Percentiles rank a stretch among this genome's conserved stretches.
These are phyloP conservation scores for Malacoctenus gilli DNA, from an alignment of 2,797 vertebrate species.

Conservation along the genomic window DNA sequence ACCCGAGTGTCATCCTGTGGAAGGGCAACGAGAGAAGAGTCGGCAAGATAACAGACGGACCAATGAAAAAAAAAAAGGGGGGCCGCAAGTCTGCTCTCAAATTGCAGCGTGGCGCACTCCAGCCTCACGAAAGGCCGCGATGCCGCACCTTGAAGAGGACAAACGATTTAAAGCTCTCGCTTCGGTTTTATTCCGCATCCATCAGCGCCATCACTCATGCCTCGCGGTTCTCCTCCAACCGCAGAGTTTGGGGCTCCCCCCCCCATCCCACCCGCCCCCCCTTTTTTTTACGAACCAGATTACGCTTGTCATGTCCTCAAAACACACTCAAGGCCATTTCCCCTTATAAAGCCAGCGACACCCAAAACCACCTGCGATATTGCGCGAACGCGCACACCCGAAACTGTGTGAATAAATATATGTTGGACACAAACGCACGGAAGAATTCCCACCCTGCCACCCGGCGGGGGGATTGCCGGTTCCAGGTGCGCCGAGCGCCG, in stretches of 20 bases:
- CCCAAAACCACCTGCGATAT: conserved; percentile 66
- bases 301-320: conserved; percentile 61
- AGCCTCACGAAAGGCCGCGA: conserved; percentile 19
- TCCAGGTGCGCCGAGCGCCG: conserved; percentile 53
- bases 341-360: conserved; percentile 61
- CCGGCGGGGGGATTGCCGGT: conserved; percentile 50
- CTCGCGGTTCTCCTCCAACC: conserved; percentile 34
- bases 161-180: conserved; percentile 1
- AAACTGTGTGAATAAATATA: conserved; percentile 48
- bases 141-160: conserved; percentile 6
- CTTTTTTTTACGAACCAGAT: conserved; percentile 37
- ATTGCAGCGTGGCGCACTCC: conserved; percentile 10
- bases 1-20: conserved; percentile 51
- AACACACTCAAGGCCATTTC: conserved; percentile 52
- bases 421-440: conserved; percentile 27
- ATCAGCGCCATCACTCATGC: conserved; percentile 29
- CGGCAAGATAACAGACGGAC: conserved; percentile 48
- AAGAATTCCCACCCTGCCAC: conserved; percentile 31
- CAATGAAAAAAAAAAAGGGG: conserved; percentile 34
- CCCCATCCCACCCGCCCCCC: too few species aligned
- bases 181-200: conserved; percentile 41
- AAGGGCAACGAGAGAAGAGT: conserved; percentile 41
- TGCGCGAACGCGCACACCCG: conserved; percentile 4
- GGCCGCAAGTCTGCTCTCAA: conserved; percentile 30
- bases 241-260: too few species aligned